Base-by-base conservation (phyloP, 2,113 vertebrate species). In the Aix galericulata region DNA sequence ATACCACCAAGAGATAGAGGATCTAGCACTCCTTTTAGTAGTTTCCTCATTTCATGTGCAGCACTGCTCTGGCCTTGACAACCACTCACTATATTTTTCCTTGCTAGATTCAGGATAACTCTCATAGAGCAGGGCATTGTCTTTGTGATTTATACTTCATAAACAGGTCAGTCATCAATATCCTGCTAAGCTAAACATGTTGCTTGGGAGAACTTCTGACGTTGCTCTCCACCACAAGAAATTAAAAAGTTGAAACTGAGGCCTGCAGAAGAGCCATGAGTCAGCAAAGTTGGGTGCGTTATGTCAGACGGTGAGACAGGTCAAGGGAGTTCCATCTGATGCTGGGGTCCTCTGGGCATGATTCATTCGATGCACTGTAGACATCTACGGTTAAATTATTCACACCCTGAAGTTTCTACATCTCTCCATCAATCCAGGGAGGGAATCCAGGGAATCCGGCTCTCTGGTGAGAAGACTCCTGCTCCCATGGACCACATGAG, bases 401-500 rank as follows among this genome's bases (percentile, higher is more conserved):
- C 86, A 82, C 77, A 81, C 44, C 52, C 80, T 89, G 58, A 92
- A 27, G 23, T 92, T 94, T 84, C 86, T 93, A 9, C 86, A 68
- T 72, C 80, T 89, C 66, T 56, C 48, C 86, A 92, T 89, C 89
- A 92, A 89, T 95, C 89, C 89, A 84, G 66, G 13, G 84, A 31
- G 86, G 69, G 94, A 94, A 93, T 93, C 77, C 94, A 92, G 86
- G 91, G 92, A 95, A 86, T 93, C 63, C 2, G 5, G 86, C 81
- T 94, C 84, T 92, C 38, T 76, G 89, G 56, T 48, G 81, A 66
- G 89, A 93, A 92, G 77, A 18, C 12, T 93, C 42, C 31, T 75
- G 74, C 53, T 95, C 53, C 72, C 89, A 76, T 87, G 80, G 69
- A 76, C 53, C 25, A 5, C 32, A 13, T 4, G 66, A 73, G 94